Base-by-base conservation (phyloP, 2,888 invertebrate species). In the Melitaea athalia region DNA sequence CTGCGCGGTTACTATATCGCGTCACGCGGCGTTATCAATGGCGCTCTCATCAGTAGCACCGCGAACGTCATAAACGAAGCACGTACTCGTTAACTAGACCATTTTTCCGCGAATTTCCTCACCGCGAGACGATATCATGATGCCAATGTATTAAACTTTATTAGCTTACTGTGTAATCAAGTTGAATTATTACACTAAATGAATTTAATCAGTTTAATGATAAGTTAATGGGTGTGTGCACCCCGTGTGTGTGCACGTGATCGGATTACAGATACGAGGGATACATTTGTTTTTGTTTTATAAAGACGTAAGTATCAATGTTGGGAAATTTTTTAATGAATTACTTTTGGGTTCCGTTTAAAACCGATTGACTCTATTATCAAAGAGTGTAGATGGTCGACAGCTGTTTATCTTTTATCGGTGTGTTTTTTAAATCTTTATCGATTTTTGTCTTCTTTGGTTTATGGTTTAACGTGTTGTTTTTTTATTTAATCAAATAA, bases 261-360 rank as follows among this genome's bases (percentile, higher is more conserved):
- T 87, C 82, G 88, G 87, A 90, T 89, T 89, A 86, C 86, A 75
- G 83, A 83, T 80, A 53, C 53, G 53, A 83, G 81, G 86, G 86
- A 86, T 86, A 77, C 75, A 85, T 80, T 24, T 24, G 24, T 87
- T 87, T 55, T 70, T 66, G 61, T 86, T 86, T 80, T 67, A 61
- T 61, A 81, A 77, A 79, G 78, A 85, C 79, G 89, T 89, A 89
- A 89, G 91, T 89, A 82, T 76, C 43, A n/a, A 49, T n/a, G 45
- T 53, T 17, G 33, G 24, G 33, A n/a, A 15, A 15, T 31, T 60
- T 31, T 65, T 43, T 59, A 38, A 59, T 52, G 8, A 45, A 38
- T 61, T 62, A 60, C 15, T 31, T 64, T 43, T 61, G 47, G 52
- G 43, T 53, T 52, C 14, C 14, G 43, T 33, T 68, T 12, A 15